These are phyloP conservation scores for Mobula hypostoma DNA, from an alignment of 2,113 vertebrate genomes.

Conservation along the genomic window DNA sequence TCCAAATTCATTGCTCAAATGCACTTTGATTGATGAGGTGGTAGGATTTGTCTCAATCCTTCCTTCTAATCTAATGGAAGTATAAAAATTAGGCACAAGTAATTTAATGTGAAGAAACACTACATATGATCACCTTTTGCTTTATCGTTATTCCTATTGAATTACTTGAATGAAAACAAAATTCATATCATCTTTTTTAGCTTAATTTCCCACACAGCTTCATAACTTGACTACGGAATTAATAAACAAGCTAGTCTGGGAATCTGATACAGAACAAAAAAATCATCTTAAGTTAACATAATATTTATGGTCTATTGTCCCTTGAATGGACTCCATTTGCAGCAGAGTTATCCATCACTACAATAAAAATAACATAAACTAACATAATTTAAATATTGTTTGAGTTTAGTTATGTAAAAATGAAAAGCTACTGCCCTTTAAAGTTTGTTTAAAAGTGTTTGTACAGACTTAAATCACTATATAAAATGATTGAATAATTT, in stretches of 20 bases:
- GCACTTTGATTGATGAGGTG: not conserved
- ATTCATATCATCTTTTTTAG: not conserved
- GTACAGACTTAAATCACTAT: not conserved
- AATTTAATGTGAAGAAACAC: not conserved
- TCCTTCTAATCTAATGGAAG: not conserved
- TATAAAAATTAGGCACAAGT: not conserved
- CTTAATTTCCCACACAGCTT: not conserved
- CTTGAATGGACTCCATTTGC: not conserved
- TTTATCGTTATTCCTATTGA: too few relatives aligned
- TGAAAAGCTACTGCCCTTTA: not conserved
- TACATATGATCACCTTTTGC: not conserved
- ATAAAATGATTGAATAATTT: not conserved
- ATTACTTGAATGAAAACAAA: too few relatives aligned
- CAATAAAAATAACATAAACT: not conserved
- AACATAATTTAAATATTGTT: not conserved
- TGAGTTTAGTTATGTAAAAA: not conserved
- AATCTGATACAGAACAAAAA: not conserved
- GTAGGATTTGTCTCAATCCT: not conserved
- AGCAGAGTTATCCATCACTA: not conserved
- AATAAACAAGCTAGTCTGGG: not conserved
- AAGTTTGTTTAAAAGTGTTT: not conserved
- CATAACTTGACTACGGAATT: not conserved
- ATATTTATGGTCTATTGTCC: not conserved
- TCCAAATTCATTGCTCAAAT: not conserved
- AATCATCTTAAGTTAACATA: not conserved